Base-by-base conservation (phyloP, 2,113 vertebrate species). In the Tringa solitaria region DNA sequence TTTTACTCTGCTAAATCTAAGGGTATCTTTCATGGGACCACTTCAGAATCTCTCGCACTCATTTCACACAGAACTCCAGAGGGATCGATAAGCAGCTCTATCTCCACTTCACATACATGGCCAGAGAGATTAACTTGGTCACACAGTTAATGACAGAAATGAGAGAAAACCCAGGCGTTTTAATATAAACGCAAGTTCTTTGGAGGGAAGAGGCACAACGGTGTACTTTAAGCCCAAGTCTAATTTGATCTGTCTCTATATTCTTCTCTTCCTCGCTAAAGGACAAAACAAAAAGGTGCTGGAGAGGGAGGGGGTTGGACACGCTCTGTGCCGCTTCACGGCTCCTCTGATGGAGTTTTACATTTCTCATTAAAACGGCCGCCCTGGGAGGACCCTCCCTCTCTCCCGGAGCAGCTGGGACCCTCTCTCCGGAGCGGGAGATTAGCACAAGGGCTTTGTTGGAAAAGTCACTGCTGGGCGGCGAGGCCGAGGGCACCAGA, bases 11-110 rank as follows among this genome's bases (percentile, higher is more conserved):
- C 68, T 72, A 26, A 41, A 78, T 56, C 68, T 1, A 32, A 68
- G 0, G 4, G 6, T 20, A 61, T 3, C 87, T 75, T 89, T 68
- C 57, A 39, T 8, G 80, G 19, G 72, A 85, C 41, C 75, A 53
- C 76, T 77, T 54, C 90, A 77, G 80, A 85, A 53, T 8, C 14
- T 7, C 45, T 12, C 27, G 20, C 60, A 91, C 84, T 56, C 81
- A 11, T 69, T 89, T 65, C 51, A 24, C 83, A 51, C n/a, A 67
- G 46, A 70, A 59, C 65, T 91, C 84, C 89, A 35, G 64, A 74
- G 91, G 70, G 89, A 81, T 5, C 41, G 79, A 75, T 69, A 69
- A 95, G 70, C 53, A 82, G 87, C 74, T 88, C 94, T 94, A 95
- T 95, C 93, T 91, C 61, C 65, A 41, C 87, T 53, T 84, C 37